phyloP scores from a whole-genome alignment of 1,140 invertebrate genomes.

The Phymastichus coffea region DNA sequence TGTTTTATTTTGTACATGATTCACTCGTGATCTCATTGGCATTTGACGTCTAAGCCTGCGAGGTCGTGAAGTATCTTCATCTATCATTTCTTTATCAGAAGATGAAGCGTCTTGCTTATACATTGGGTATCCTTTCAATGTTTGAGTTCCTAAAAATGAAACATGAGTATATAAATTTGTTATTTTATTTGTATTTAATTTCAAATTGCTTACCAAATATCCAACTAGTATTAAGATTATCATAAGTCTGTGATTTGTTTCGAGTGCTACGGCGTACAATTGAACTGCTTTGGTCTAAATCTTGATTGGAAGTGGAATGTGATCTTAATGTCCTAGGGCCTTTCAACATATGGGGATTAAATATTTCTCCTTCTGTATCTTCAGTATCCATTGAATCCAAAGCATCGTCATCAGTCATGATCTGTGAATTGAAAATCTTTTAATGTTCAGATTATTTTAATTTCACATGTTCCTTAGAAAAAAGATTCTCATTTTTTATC shows the following conservation, averaged over 20 bases:
- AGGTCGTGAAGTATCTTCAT: conserved; percentile 46
- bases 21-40: conserved; percentile 50
- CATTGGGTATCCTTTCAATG: conserved; percentile 56
- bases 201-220: conserved; percentile 49
- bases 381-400: conserved; percentile 56
- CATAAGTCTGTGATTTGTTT: conserved; percentile 60
- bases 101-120: conserved; percentile 54
- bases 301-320: conserved; percentile 39
- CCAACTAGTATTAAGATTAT: conserved; percentile 60
- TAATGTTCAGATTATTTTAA: neutral
- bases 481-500: too few relatives aligned
- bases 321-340: conserved; percentile 48
- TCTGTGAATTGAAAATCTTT: conserved; percentile 35
- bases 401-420: conserved; percentile 54
- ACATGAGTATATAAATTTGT: conserved; percentile 6
- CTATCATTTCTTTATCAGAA: conserved; percentile 52
- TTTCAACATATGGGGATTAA: conserved; percentile 43
- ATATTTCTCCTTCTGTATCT: conserved; percentile 55
- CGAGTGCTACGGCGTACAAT: conserved; percentile 62
- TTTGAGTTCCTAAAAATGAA: conserved; percentile 49
- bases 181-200: too few relatives aligned
- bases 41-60: conserved; percentile 45
- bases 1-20: conserved; percentile 48
- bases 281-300: conserved; percentile 45
- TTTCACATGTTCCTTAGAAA: too few relatives aligned